Base-by-base conservation (phyloP, 53 echinoderm and acorn worm genomes). In the Holothuria leucospilota region DNA sequence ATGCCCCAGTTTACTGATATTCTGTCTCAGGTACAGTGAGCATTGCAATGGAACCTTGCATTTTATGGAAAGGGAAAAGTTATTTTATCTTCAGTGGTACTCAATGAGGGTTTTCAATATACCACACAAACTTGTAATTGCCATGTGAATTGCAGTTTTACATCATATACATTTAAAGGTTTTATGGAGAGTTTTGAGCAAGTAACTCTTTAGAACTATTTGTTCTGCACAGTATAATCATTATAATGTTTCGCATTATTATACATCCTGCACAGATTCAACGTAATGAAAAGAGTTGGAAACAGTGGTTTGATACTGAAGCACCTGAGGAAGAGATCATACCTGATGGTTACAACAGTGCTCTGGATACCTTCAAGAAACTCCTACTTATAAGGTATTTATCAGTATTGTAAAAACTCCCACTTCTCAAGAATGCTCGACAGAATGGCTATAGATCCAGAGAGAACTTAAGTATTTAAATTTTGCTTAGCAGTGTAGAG, bases 251-350 rank as follows among this genome's bases (percentile, higher is more conserved):
- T 56, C 16, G 16, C 56, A 49, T 49, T 49, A 13, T 49, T 4
- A 11, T 49, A 49, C 13, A 49, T 49, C 18, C 15, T 56, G 15
- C 15, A 18, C 61, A 98, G 99, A 98, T 98, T 56, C 93, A 93
- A 63, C 90, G 99, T 20, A 98, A 92, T 89, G 99, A 98, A 92
- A 93, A 89, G 77, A 90, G 90, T 18, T 98, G 99, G 99, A 93
- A 94, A 67, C 83, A n/a, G 9, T 98, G 99, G 99, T 98, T 92
- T 95, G 99, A 98, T 81, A 98, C 93, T 62, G 99, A 98, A 79
- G 93, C 99, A n/a, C 99, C 99, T 20, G 99, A 98, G 71, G 99
- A 98, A 42, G 99, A 98, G 82, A 85, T 94, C 24, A 95, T 98
- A 21, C 99, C 99, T 61, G 99, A 98, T 90, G 99, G 99, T 6